Percentiles rank a stretch among this genome's conserved stretches.
Evolutionary conservation across 2,113 vertebrate genomes (phyloP).

Genomic region (Tympanuchus pallidicinctus): DNA sequence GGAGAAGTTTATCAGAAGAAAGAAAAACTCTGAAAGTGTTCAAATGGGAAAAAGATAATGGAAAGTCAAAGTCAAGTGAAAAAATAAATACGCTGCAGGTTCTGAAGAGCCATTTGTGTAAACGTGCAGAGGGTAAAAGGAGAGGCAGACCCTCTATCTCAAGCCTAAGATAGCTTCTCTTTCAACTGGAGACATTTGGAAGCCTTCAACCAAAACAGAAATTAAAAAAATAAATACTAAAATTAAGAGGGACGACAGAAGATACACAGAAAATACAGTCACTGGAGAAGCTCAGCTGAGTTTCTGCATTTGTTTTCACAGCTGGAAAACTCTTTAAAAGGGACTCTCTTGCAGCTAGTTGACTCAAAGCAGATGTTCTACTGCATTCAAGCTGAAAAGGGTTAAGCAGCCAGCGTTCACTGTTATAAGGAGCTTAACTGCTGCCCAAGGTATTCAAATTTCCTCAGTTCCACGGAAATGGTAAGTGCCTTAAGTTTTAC

Average conservation of each 20-base stretch:
- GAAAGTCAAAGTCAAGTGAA: neutral
- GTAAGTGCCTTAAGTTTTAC: neutral
- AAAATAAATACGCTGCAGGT: neutral
- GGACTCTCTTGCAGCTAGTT: neutral
- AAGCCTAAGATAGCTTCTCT: neutral
- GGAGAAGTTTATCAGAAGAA: neutral
- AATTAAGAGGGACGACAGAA: neutral
- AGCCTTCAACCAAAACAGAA: neutral
- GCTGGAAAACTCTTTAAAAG: neutral
- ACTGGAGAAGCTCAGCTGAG: neutral
- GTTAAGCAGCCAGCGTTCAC: neutral
- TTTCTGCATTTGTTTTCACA: neutral
- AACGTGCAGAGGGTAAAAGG: neutral
- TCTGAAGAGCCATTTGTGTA: neutral
- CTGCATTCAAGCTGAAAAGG: neutral
- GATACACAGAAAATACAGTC: neutral
- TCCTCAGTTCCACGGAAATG: neutral
- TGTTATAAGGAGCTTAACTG: neutral
- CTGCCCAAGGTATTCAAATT: neutral
- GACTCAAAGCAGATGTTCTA: neutral
- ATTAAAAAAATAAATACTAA: neutral
- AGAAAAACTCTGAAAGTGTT: neutral
- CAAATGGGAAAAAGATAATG: neutral
- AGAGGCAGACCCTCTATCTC: neutral
- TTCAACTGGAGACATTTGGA: neutral